Percentiles rank a stretch among this genome's conserved stretches.
phyloP scores from a whole-genome alignment of 2,797 vertebrate species.

The Anabas testudineus region DNA sequence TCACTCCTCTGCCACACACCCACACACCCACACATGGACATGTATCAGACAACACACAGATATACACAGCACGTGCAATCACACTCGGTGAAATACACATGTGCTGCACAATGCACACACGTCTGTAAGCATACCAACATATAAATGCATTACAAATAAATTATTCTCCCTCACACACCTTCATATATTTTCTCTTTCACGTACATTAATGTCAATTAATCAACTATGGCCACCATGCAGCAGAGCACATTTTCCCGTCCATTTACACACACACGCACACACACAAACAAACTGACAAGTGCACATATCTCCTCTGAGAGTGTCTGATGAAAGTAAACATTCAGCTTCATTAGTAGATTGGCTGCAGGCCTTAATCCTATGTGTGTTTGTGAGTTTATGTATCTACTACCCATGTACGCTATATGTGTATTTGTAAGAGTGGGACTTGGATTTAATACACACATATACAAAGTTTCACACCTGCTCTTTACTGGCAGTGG shows the following conservation, averaged over 20 bases:
- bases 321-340: constrained; percentile 93
- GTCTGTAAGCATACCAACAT: constrained; percentile 73
- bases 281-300: constrained; percentile 89
- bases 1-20: constrained; percentile 92
- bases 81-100: no score
- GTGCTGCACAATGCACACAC: constrained; percentile 37
- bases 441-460: constrained; percentile 34
- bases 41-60: constrained; percentile 63
- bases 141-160: constrained; percentile 67
- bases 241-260: constrained; percentile 48
- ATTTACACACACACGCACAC: constrained; percentile 32
- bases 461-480: constrained; percentile 28
- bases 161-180: constrained; percentile 84
- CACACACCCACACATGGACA: constrained; percentile 42
- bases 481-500: constrained; percentile 24
- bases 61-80: constrained; percentile 47
- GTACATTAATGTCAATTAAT: constrained; percentile 74
- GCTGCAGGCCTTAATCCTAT: constrained; percentile 82
- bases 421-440: constrained; percentile 24
- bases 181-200: constrained; percentile 74
- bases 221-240: constrained; percentile 71
- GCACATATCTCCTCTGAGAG: constrained; percentile 91
- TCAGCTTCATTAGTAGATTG: constrained; percentile 96
- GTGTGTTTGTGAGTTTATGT: constrained; percentile 24
- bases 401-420: constrained; percentile 19